Conservation (phyloP, 2,888 invertebrate species). For the Halocaridina rubra region DNA sequence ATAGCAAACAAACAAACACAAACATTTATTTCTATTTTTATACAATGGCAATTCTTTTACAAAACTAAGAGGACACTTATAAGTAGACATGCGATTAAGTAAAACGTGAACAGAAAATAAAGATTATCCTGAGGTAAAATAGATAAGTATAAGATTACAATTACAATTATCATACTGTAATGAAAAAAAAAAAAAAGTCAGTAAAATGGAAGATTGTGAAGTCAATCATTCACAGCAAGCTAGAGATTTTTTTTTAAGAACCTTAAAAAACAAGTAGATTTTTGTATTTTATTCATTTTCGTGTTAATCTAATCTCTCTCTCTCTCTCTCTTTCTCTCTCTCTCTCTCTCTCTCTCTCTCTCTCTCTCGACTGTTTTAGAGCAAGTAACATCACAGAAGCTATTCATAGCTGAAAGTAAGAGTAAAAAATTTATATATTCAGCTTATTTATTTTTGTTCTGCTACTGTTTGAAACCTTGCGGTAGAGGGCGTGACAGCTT, state of each 20-base stretch:
- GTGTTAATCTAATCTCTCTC: too few species aligned
- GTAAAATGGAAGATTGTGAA: conserved; percentile 65
- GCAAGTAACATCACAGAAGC: not conserved
- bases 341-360: conserved; percentile 4
- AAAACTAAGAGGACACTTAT: too few species aligned
- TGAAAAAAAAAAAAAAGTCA: conserved; percentile 80
- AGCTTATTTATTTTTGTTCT: too few species aligned
- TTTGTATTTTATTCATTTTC: not conserved
- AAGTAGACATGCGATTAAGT: too few species aligned
- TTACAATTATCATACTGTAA: not conserved
- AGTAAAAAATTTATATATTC: not conserved
- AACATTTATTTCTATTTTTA: too few species aligned
- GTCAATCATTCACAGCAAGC: not conserved
- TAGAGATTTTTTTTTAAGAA: not conserved
- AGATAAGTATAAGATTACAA: too few species aligned
- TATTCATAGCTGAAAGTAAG: not conserved
- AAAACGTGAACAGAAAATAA: too few species aligned
- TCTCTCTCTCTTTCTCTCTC: conserved; percentile 3
- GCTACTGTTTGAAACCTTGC: too few species aligned
- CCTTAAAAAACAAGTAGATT: not conserved
- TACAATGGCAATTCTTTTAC: too few species aligned
- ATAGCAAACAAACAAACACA: too few species aligned
- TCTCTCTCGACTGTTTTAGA: not conserved
- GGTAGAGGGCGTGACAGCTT: too few species aligned
- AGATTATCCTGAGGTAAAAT: too few species aligned